phyloP scores from a whole-genome alignment of 2,888 invertebrate species.

The Amphipyra tragopoginis region DNA sequence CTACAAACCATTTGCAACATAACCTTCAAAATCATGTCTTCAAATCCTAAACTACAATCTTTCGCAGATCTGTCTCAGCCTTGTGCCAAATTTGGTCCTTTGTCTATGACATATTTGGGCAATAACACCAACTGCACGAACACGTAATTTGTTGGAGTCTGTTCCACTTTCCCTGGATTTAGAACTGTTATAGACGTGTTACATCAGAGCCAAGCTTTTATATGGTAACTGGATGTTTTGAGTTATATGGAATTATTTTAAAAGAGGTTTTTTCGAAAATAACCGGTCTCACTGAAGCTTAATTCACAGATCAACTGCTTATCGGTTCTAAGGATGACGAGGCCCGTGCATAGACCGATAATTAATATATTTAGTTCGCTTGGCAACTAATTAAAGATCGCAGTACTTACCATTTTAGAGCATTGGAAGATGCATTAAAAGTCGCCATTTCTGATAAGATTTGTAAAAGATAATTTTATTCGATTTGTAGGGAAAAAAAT shows the following conservation, averaged over 20 bases:
- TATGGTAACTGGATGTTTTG: conserved; percentile 6
- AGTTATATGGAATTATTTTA: neutral
- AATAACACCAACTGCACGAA: conserved; percentile 26
- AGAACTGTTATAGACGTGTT: conserved; percentile 22
- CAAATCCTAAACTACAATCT: conserved; percentile 29
- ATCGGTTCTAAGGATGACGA: too few species aligned
- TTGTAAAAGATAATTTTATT: too few species aligned
- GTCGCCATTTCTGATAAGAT: too few species aligned
- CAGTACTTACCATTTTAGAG: too few species aligned
- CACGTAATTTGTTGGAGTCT: conserved; percentile 31
- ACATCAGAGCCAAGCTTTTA: conserved; percentile 11
- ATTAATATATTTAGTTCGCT: too few species aligned
- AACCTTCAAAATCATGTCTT: conserved; percentile 16
- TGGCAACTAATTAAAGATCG: too few species aligned
- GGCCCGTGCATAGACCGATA: too few species aligned
- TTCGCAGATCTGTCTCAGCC: conserved; percentile 38
- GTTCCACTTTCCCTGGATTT: conserved; percentile 40
- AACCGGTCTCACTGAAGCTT: too few species aligned
- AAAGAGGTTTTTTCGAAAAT: too few species aligned
- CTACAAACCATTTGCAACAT: neutral
- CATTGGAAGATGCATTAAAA: too few species aligned
- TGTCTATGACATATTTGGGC: conserved; percentile 39
- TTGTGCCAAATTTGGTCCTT: conserved; percentile 39
- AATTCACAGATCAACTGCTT: too few species aligned
- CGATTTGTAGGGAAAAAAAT: too few species aligned